Evolutionary conservation across 2,113 vertebrate species (phyloP).

Genomic region (Scalopus aquaticus): DNA sequence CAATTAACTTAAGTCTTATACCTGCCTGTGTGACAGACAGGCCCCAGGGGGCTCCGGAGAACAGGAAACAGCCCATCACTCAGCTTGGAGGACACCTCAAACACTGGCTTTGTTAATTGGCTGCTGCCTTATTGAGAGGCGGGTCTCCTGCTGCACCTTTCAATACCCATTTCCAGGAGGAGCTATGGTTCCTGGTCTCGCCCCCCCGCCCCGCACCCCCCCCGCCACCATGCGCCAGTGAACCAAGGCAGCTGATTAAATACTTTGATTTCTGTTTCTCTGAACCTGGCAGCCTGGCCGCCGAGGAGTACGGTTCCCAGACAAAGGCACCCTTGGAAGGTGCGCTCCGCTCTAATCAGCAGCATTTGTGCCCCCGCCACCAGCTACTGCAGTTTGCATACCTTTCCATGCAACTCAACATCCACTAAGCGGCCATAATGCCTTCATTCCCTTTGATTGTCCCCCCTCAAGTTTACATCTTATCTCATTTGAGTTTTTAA

Average conservation of each 20-base stretch:
- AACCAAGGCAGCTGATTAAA: background rate
- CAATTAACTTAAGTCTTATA: constrained; percentile 38
- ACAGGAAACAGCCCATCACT: background rate
- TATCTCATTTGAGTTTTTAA: background rate
- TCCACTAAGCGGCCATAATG: background rate
- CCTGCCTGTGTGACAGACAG: background rate
- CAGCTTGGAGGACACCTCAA: background rate
- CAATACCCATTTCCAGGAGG: background rate
- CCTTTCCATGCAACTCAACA: background rate
- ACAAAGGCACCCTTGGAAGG: background rate
- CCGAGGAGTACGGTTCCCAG: background rate
- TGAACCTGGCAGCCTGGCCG: background rate
- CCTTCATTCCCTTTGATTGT: background rate
- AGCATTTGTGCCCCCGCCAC: background rate
- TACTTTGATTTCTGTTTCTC: constrained; percentile 22
- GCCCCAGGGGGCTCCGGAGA: background rate
- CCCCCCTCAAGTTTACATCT: background rate
- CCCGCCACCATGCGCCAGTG: background rate
- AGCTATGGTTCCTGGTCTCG: background rate
- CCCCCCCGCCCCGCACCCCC: too few species aligned
- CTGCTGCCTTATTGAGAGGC: background rate
- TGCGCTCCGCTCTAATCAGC: background rate
- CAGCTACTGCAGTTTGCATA: too few species aligned
- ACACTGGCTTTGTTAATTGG: constrained; percentile 65
- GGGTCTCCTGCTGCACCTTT: background rate